Evolutionary conservation across 2,797 vertebrate genomes (phyloP), one percentile per base, ranked within the genome.

Genomic region (Naso thynnoides): DNA sequence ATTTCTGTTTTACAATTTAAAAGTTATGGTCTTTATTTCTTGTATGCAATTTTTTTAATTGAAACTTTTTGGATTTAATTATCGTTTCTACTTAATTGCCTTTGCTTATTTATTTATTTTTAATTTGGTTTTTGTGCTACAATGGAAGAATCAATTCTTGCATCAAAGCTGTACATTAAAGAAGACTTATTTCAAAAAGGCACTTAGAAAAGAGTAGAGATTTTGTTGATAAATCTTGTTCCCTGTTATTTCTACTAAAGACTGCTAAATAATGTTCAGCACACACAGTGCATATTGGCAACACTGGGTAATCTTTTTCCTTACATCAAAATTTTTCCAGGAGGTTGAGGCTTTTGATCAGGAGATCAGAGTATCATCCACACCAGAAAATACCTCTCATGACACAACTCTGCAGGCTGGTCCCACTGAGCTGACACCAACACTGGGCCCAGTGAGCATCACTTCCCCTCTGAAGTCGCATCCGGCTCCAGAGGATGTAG

Each of bases 261-360:
- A 23, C 15, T 49, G 36, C 33, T 26, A 6, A 48, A 9, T n/a
- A 2, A 10, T 44, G 18, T 36, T 59, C 9, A 24, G 23, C 42
- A 13, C 19, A 33, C 26, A 21, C 23, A n/a, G 15, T 45, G 14
- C 31, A 57, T n/a, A n/a, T n/a, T n/a, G n/a, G n/a, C n/a, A n/a
- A n/a, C 23, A 8, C 8, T 49, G 16, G 7, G 21, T 81, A 52
- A 84, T 41, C 21, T 65, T 42, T 63, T 27, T 62, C 3, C 23
- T 78, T 16, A 31, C 78, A 31, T 16, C 24, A 55, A n/a, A 72
- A 19, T 54, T 61, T 79, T 83, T 26, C 14, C 44, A 89, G 80
- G 73, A 79, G 57, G 70, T 49, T 38, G 75, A n/a, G 41, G 67
- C 60, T 44, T 65, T 54, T 36, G 6, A 27, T 79, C 73, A 61